These are phyloP conservation scores for Apteryx mantelli DNA, from an alignment of 2,113 vertebrate genomes.

Conservation along the genomic window DNA sequence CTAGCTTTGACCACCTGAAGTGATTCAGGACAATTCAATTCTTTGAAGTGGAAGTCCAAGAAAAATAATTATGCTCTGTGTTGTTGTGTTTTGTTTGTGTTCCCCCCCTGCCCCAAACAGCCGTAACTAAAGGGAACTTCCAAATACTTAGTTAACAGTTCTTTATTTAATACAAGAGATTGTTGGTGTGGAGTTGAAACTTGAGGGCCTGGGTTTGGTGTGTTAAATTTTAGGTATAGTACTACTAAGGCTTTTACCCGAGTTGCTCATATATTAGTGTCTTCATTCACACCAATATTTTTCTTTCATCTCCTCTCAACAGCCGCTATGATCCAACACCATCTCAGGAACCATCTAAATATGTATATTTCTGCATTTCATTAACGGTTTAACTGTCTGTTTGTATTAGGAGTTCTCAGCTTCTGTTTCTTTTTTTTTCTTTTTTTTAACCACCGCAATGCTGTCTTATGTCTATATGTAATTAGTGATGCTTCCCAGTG, in stretches of 20 bases:
- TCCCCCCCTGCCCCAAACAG: too few relatives aligned
- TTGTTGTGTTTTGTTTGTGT: background rate
- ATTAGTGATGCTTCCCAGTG: conserved; percentile 43
- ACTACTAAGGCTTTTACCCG: background rate
- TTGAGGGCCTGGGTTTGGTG: background rate
- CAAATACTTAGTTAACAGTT: background rate
- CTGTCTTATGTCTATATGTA: conserved; percentile 44
- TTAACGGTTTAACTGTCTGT: conserved; percentile 10
- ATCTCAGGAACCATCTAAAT: conserved; percentile 41
- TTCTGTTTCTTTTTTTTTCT: background rate
- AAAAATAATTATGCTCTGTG: background rate
- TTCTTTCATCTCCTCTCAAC: background rate
- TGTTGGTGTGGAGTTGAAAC: background rate
- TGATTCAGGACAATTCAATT: background rate
- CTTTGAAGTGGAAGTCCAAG: conserved; percentile 13
- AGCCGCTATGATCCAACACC: background rate
- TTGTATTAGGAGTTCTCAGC: background rate
- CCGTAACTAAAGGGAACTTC: background rate
- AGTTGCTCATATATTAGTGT: background rate
- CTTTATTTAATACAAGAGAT: background rate
- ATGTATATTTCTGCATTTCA: conserved; percentile 61
- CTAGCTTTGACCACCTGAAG: conserved; percentile 29
- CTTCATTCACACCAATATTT: background rate
- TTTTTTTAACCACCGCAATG: conserved; percentile 24
- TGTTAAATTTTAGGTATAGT: background rate